Evolutionary conservation across 2,113 vertebrate species (phyloP), one percentile per base, ranked within the genome.

Genomic region (Platysteira castanea): DNA sequence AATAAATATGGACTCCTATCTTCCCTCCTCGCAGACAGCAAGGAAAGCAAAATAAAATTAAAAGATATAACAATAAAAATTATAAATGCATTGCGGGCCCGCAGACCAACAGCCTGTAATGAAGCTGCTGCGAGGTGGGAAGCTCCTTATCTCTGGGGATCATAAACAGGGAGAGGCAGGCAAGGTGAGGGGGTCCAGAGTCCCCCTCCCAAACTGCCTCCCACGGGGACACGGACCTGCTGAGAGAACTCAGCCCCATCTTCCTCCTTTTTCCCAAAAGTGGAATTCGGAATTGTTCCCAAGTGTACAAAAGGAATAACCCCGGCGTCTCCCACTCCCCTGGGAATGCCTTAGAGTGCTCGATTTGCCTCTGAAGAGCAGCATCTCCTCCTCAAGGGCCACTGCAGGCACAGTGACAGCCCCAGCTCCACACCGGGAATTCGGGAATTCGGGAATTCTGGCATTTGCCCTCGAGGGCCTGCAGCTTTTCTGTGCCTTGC

Each of bases 11-110:
- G 96, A 89, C 97, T 98, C 94, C 97, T 98, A 98, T 98, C 98
- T 98, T 59, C 95, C 96, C 93, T 73, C 90, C 95, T 80, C 96
- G 69, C 74, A 97, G 98, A 97, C 97, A 98, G 98, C 96, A 33
- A 95, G 97, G 96, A 98, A 96, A 98, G 98, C 97, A 97, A 98
- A 98, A 97, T 98, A 98, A 98, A 98, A 98, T 98, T 98, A 98
- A 98, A 98, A 98, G 98, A 98, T 98, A 98, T 97, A 98, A 98
- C 98, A 98, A 98, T 98, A 98, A 98, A 98, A 98, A 98, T 98
- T 98, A 98, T 98, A 98, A 98, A 98, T 98, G 97, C 97, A 97
- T 97, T 88, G 95, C 87, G 23, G 96, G 74, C 93, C 90, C 21
- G 16, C 91, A 30, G 96, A 78, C 87, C 97, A 21, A 5, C 61